Conservation (phyloP, 2,113 vertebrate genomes). For the Amazona guildingii region DNA sequence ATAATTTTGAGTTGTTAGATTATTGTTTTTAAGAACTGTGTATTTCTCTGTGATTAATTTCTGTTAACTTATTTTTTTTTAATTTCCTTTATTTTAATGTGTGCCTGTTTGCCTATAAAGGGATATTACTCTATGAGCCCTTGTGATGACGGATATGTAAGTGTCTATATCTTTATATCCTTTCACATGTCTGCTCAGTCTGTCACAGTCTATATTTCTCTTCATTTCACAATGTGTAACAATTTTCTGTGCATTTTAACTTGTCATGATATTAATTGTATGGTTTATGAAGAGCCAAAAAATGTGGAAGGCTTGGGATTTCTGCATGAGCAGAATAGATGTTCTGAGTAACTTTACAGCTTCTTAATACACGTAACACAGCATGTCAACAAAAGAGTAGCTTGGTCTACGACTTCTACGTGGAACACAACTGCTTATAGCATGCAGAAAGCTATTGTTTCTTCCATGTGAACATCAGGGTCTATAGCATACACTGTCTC, state of each 20-base stretch:
- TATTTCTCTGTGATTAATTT: conserved; percentile 39
- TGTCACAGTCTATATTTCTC: conserved; percentile 4
- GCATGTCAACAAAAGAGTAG: not conserved
- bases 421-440: not conserved
- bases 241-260: not conserved
- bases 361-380: not conserved
- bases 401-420: not conserved
- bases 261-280: not conserved
- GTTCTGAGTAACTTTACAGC: not conserved
- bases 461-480: not conserved
- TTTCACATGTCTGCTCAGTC: conserved; percentile 57
- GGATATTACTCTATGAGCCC: conserved; percentile 92
- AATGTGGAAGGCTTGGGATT: not conserved
- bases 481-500: not conserved
- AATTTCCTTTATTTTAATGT: conserved; percentile 72
- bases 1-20: not conserved
- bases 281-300: not conserved
- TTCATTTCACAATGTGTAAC: not conserved
- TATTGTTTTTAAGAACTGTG: not conserved
- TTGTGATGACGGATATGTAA: conserved; percentile 94
- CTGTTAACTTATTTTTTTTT: conserved; percentile 61
- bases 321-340: conserved; percentile 6
- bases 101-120: conserved; percentile 81
- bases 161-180: conserved; percentile 78
- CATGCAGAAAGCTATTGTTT: not conserved